Base-by-base conservation (phyloP, 2,888 invertebrate species). In the Gasteruption jaculator region DNA sequence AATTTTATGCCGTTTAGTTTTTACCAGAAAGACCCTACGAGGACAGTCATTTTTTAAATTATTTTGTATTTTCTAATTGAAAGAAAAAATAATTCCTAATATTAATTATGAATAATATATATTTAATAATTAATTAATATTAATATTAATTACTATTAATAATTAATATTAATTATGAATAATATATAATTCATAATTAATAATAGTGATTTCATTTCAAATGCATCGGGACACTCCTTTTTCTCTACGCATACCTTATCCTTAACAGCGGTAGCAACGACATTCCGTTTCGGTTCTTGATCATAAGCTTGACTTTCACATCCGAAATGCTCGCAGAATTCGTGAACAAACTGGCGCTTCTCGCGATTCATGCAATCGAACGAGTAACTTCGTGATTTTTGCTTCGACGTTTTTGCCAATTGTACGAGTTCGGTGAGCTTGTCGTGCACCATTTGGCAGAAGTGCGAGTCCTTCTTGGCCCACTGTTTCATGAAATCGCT, bases 291-390 rank as follows among this genome's bases (percentile, higher is more conserved):
- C 0, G 96, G 96, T 65, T 95, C 95, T 14, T 85, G 84, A 73
- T 97, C 97, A 68, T 94, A 95, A 15, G 94, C 92, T 44, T 89
- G 86, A 50, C 93, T 90, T 61, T 91, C 87, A 57, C 93, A 88
- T 26, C 94, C 94, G 74, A 96, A 97, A 72, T 90, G 90, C 61
- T 91, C 90, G 57, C 92, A 92, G 68, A 92, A 81, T 68, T 97
- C 96, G 72, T 96, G 95, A 7, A 97, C 83, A 60, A 95, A 82
- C 63, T 88, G 86, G 1, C 96, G 78, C 71, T 94, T 93, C 57
- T 91, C 91, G 30, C 88, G 79, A 71, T 92, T 94, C 93, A 95
- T 94, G 2, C 87, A 83, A 12, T 90, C 89, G 71, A 96, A 96
- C 7, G 92, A 89, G 68, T 90, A 86, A 54, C 86, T 84, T 1